Conservation (phyloP, 1,140 invertebrate genomes). For the Monomorium pharaonis region DNA sequence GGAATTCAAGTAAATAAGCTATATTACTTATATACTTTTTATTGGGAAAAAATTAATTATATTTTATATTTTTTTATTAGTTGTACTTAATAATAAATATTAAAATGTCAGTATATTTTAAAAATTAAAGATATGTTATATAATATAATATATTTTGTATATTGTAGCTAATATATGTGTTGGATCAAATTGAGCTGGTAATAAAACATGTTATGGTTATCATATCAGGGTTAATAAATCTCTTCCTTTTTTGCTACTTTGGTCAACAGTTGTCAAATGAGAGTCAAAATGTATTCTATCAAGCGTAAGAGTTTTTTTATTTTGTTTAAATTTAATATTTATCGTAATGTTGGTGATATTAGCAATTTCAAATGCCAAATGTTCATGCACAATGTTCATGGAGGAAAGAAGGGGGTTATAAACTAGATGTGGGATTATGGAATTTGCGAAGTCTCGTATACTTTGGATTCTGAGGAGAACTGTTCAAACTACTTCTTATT, state of each 20-base stretch:
- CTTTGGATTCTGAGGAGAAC: too few relatives aligned
- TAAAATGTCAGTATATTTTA: not conserved
- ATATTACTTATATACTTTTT: not conserved
- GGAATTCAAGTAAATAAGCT: not conserved
- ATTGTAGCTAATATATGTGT: not conserved
- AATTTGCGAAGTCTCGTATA: too few relatives aligned
- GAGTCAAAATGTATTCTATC: not conserved
- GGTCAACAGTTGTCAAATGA: not conserved
- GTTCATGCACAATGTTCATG: too few relatives aligned
- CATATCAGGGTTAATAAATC: not conserved
- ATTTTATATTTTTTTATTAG: too few relatives aligned
- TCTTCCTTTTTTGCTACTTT: not conserved
- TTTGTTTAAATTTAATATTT: not conserved
- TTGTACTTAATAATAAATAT: not conserved
- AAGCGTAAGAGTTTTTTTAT: constrained; percentile 8
- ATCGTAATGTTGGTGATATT: not conserved
- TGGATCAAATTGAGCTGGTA: not conserved
- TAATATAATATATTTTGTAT: not conserved
- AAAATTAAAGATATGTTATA: not conserved
- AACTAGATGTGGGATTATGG: too few relatives aligned
- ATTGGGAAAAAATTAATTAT: not conserved
- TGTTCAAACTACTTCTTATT: too few relatives aligned
- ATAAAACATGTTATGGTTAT: not conserved
- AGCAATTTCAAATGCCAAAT: not conserved
- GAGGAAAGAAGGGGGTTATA: too few relatives aligned